Conservation (phyloP, 2,797 vertebrate species). For the Syncerus caffer region DNA sequence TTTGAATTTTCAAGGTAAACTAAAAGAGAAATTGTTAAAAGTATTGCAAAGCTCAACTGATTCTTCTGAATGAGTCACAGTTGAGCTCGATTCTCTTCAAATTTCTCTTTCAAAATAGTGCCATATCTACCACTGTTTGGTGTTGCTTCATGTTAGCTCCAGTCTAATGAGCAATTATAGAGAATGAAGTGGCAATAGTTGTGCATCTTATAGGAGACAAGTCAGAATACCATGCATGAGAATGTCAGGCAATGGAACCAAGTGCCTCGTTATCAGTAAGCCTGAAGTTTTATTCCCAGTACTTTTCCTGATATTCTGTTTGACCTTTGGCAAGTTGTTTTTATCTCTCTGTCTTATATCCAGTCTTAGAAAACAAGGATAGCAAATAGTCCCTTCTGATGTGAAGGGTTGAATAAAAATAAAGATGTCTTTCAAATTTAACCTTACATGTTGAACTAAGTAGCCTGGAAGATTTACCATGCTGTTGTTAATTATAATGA, state of each 20-base stretch:
- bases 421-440: not conserved
- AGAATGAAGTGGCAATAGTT: not conserved
- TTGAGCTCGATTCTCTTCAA: not conserved
- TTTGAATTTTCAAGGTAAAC: not conserved
- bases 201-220: not conserved
- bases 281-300: not conserved
- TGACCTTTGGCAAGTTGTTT: not conserved
- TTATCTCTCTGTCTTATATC: not conserved
- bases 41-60: not conserved
- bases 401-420: not conserved
- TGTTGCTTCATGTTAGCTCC: not conserved
- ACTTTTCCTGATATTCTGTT: not conserved
- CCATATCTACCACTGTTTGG: not conserved
- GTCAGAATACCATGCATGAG: not conserved
- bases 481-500: not conserved
- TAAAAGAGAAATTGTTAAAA: not conserved
- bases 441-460: not conserved
- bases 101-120: not conserved
- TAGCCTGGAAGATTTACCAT: not conserved
- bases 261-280: not conserved
- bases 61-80: not conserved
- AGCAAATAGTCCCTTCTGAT: not conserved
- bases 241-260: not conserved
- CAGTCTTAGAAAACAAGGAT: not conserved
- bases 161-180: not conserved